Conservation (phyloP, 2,888 invertebrate genomes). For the Chrysolina oricalcia region DNA sequence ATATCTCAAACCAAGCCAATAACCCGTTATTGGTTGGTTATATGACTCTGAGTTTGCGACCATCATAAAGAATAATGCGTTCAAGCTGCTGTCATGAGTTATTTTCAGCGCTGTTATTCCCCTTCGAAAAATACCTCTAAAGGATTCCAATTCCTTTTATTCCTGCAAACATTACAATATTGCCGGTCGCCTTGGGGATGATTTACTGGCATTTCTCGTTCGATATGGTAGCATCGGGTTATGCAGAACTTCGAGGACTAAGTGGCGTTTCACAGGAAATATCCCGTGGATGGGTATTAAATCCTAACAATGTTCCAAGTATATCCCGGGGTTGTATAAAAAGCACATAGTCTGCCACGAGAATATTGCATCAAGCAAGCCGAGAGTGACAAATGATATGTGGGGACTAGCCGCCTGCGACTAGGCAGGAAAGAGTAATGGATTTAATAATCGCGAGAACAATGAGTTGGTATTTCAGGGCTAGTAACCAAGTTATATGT, state of each 20-base stretch:
- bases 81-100: neutral
- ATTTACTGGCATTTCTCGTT: constrained; percentile 33
- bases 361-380: constrained; percentile 52
- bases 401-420: constrained; percentile 53
- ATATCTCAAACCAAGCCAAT: neutral
- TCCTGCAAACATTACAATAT: neutral
- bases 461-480: constrained; percentile 53
- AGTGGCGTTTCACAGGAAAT: constrained; percentile 43
- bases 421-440: constrained; percentile 56
- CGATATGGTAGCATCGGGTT: constrained; percentile 41
- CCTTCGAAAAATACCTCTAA: neutral
- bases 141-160: neutral
- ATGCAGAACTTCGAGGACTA: constrained; percentile 37
- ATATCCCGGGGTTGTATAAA: constrained; percentile 31
- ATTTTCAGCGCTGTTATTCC: neutral
- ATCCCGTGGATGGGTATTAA: constrained; percentile 48
- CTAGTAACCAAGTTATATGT: constrained; percentile 52
- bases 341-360: constrained; percentile 30
- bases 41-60: neutral
- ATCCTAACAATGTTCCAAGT: constrained; percentile 42
- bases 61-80: neutral
- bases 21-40: neutral
- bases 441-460: constrained; percentile 58
- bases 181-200: neutral
- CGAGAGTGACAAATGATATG: constrained; percentile 57